These are phyloP conservation scores for Bubalus kerabau DNA, from an alignment of 2,113 vertebrate species.

Conservation along the genomic window DNA sequence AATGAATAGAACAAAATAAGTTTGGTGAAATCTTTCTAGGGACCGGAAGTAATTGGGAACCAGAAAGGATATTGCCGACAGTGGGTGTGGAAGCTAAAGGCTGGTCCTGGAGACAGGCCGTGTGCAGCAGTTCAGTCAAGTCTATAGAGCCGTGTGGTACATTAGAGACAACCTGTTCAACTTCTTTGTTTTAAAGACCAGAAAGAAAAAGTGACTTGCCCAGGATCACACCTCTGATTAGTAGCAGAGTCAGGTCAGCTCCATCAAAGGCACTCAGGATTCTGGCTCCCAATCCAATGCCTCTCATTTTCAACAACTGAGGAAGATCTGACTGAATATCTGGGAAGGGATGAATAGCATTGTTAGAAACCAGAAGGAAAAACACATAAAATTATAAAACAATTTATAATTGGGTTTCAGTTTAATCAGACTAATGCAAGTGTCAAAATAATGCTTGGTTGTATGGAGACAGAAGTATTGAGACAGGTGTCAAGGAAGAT, in stretches of 20 bases:
- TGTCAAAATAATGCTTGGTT: neutral
- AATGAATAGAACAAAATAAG: slow-evolving; percentile 63
- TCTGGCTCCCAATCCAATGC: neutral
- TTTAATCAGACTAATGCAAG: neutral
- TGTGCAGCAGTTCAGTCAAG: too few species aligned
- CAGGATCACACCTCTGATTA: neutral
- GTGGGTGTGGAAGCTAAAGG: neutral
- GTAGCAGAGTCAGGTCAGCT: neutral
- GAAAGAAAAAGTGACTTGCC: neutral
- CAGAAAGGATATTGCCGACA: neutral
- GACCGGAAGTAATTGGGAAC: neutral
- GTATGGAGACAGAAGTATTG: neutral
- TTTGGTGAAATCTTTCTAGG: slow-evolving; percentile 33
- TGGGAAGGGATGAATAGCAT: neutral
- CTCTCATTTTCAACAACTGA: neutral
- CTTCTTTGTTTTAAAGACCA: neutral
- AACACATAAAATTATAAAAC: neutral
- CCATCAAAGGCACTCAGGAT: neutral
- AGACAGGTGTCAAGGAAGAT: neutral
- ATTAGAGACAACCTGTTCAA: neutral
- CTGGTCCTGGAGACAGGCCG: neutral
- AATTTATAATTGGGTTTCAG: neutral
- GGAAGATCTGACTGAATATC: neutral
- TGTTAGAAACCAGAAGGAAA: neutral
- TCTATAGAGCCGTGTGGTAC: rapidly evolving